These are phyloP conservation scores for Samia ricini DNA, from an alignment of 1,140 invertebrate genomes.

Conservation along the genomic window DNA sequence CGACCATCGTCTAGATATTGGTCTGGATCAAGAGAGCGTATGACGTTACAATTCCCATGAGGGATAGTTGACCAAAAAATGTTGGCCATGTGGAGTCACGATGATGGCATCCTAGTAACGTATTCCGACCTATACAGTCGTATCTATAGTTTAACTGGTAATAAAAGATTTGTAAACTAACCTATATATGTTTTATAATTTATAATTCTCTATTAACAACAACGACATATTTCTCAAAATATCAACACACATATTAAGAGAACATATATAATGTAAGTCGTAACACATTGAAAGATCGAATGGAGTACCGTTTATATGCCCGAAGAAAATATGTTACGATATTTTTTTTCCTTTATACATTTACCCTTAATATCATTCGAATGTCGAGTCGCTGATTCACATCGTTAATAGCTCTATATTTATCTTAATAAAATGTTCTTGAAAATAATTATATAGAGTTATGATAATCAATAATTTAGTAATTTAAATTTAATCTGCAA, in stretches of 20 bases:
- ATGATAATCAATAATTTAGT: not conserved
- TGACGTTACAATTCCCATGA: too few species aligned
- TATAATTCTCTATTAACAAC: not conserved
- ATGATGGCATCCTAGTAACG: too few species aligned
- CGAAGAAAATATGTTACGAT: not conserved
- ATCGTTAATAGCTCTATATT: too few species aligned
- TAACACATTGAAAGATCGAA: not conserved
- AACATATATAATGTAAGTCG: not conserved
- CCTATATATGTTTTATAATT: not conserved
- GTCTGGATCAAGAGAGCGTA: too few species aligned
- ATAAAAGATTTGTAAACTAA: too few species aligned
- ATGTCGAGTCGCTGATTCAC: not conserved
- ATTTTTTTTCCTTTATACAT: constrained; percentile 1
- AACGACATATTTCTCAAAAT: not conserved
- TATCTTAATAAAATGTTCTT: not conserved
- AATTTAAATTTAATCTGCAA: not conserved
- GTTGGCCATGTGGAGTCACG: too few species aligned
- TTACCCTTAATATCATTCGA: constrained; percentile 1
- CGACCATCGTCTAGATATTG: too few species aligned
- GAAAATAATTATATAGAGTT: not conserved
- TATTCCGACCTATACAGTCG: too few species aligned
- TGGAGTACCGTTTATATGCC: not conserved
- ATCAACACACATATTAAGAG: not conserved
- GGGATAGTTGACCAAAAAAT: too few species aligned
- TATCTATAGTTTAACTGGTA: too few species aligned